Evolutionary conservation across 2,888 invertebrate genomes (phyloP).

Genomic region (Pseudococcus jackbeardsleyi): DNA sequence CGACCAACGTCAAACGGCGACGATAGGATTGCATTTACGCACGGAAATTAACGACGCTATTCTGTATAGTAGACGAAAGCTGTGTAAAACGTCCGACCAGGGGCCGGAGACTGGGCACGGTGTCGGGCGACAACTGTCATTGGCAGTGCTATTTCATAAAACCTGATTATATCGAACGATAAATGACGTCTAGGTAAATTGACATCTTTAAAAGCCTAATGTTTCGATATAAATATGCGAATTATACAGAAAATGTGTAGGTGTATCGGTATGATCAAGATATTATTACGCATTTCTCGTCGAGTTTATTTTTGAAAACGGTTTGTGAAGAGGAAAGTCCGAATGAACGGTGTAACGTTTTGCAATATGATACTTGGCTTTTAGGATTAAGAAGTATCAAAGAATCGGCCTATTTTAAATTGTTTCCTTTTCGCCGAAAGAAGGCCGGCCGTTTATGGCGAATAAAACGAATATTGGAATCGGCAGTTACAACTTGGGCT

Average conservation of each 20-base stretch:
- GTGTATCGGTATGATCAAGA: neutral
- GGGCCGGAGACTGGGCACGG: too few species aligned
- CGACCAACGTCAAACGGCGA: too few species aligned
- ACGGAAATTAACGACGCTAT: slow-evolving; percentile 49
- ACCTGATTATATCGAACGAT: slow-evolving; percentile 43
- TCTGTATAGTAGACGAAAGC: neutral
- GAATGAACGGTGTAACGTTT: neutral
- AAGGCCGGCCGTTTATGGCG: slow-evolving; percentile 22
- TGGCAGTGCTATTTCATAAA: slow-evolving; percentile 46
- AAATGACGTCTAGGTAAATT: slow-evolving; percentile 52
- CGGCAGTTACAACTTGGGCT: slow-evolving; percentile 25
- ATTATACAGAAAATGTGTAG: neutral
- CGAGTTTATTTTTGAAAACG: neutral
- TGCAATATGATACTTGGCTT: slow-evolving; percentile 20
- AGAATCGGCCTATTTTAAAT: slow-evolving; percentile 42
- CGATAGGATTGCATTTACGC: slow-evolving; percentile 57
- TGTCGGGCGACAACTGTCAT: slow-evolving; percentile 24
- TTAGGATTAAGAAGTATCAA: slow-evolving; percentile 41
- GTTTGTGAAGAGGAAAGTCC: neutral
- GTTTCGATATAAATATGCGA: neutral
- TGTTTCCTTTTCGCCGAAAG: neutral
- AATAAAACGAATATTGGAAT: slow-evolving; percentile 50
- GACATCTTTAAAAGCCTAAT: slow-evolving; percentile 21
- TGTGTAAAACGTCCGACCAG: too few species aligned
- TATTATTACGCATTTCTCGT: neutral